A percentile compares a stretch with the other conserved stretches of the same genome.
phyloP scores from a whole-genome alignment of 2,888 invertebrate genomes.

The Gastrophysa polygoni region DNA sequence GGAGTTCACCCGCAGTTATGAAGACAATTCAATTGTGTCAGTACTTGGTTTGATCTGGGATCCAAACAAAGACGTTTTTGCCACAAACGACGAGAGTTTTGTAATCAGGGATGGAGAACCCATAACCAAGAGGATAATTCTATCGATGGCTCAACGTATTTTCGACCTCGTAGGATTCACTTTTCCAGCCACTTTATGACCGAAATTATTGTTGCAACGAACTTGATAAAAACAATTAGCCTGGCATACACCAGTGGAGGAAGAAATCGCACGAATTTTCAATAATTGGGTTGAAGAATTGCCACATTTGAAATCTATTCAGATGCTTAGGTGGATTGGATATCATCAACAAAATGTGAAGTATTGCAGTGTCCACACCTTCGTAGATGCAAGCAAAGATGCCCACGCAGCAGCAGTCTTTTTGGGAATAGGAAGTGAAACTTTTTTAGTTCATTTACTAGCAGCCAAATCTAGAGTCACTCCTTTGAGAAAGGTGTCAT shows the following conservation, averaged over 20 bases:
- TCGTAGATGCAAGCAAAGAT: not conserved
- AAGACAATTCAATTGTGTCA: not conserved
- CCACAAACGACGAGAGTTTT: slow-evolving; percentile 7
- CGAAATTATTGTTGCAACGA: slow-evolving; percentile 27
- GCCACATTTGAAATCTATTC: not conserved
- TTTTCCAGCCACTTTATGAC: slow-evolving; percentile 21
- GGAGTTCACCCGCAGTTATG: not conserved
- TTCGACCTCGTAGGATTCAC: slow-evolving; percentile 30
- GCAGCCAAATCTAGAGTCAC: too few species aligned
- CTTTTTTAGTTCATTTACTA: too few species aligned
- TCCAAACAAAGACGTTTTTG: slow-evolving; percentile 8
- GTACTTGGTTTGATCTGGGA: slow-evolving; percentile 26
- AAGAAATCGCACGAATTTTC: not conserved
- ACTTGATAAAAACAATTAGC: slow-evolving; percentile 11
- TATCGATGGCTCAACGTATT: slow-evolving; percentile 23
- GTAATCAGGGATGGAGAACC: not conserved
- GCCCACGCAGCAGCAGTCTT: too few species aligned
- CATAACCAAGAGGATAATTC: slow-evolving; percentile 19
- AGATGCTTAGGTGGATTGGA: not conserved
- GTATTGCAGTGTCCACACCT: not conserved
- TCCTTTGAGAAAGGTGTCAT: too few species aligned
- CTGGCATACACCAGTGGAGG: not conserved
- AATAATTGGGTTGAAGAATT: not conserved
- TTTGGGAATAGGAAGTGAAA: too few species aligned
- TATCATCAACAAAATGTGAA: not conserved